These are phyloP conservation scores for Peromyscus maniculatus DNA, from an alignment of 2,113 vertebrate genomes.

Conservation along the genomic window DNA sequence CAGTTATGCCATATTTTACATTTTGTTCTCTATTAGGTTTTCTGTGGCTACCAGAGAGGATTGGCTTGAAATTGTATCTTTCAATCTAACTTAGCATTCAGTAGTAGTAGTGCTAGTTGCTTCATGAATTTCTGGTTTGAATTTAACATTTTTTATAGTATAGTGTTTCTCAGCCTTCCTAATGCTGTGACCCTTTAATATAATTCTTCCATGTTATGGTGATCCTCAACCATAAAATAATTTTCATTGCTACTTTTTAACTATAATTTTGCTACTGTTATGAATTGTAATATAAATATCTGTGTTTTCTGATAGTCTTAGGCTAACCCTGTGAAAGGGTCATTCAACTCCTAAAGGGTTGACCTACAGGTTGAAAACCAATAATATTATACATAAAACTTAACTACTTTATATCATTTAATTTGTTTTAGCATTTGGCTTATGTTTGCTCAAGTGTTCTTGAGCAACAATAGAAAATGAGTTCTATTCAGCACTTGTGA, in stretches of 20 bases:
- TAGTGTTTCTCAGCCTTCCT: background rate
- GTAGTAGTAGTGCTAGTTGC: background rate
- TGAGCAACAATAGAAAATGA: no score
- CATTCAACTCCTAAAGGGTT: background rate
- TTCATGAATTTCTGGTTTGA: slow-evolving; percentile 47
- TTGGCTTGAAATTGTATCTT: slow-evolving; percentile 4
- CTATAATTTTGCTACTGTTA: background rate
- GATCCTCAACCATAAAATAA: background rate
- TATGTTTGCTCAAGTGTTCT: background rate
- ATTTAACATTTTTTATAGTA: background rate
- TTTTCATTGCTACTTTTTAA: background rate
- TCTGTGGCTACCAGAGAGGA: background rate
- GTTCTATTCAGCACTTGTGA: background rate
- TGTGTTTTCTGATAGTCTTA: background rate
- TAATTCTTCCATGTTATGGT: background rate
- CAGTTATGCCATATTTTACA: background rate
- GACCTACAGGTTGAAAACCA: background rate
- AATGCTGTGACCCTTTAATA: background rate
- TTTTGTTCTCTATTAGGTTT: slow-evolving; percentile 6
- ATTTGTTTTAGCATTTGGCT: slow-evolving; percentile 22
- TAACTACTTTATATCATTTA: background rate
- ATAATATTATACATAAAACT: slow-evolving; percentile 3
- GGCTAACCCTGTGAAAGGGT: background rate
- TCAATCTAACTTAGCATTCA: background rate
- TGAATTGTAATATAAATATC: background rate